Base-by-base conservation (phyloP, 1,140 invertebrate genomes). In the Leptinotarsa lineolata region DNA sequence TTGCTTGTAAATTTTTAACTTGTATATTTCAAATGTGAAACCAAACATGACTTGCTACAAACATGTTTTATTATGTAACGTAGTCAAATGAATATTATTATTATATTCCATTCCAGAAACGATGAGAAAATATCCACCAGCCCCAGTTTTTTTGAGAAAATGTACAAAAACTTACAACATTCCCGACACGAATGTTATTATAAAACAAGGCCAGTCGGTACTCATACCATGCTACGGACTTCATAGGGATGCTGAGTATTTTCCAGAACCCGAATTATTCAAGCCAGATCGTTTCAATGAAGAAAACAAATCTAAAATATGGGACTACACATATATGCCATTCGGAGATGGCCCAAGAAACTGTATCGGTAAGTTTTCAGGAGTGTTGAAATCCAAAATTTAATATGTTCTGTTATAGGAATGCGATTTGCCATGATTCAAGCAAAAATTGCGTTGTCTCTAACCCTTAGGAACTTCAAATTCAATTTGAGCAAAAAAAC, bases 271-370 rank as follows among this genome's bases (percentile, higher is more conserved):
- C 12, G 87, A 90, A 46, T 77, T 79, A 12, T 93, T 91, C 79
- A 86, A 92, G 83, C 92, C 92, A 0, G 89, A 92, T 63, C 83
- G 91, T 71, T 93, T 93, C 80, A 81, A 85, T 12, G 86, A 88
- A 18, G 83, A 85, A 70, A 86, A 87, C 70, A 84, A 84, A 54
- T 73, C 76, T 4, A 78, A 85, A 68, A 81, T 86, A 30, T 76
- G 77, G 72, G 82, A 84, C 67, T 79, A 80, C 4, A 85, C 87
- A 0, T 92, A 89, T 78, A 83, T 91, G 73, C 91, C 91, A 4
- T 92, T 93, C 81, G 91, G 90, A 18, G 89, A 89, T 70, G 92
- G 91, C 5, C 88, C 89, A 3, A 84, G 91, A 67, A 90, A 91
- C 74, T 92, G 91, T 81, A 91, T 92, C 67, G 88, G 88, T 88